These are phyloP conservation scores for Acrossocheilus wenchowensis DNA, from an alignment of 2,797 vertebrate species.

Conservation along the genomic window DNA sequence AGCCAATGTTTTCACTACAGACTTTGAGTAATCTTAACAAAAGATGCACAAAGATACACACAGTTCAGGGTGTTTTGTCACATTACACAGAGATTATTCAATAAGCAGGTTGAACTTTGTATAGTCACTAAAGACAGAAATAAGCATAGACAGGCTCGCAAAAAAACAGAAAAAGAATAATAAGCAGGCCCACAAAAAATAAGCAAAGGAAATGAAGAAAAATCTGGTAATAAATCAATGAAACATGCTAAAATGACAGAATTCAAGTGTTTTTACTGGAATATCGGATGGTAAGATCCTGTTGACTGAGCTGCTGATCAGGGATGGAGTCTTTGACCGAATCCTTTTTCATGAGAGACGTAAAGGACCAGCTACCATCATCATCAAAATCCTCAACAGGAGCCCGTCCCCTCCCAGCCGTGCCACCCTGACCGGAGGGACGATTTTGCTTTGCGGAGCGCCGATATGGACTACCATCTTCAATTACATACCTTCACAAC, in stretches of 20 bases:
- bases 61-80: background rate
- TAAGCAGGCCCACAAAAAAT: background rate
- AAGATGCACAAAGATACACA: constrained; percentile 23
- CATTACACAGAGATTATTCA: constrained; percentile 1
- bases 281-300: constrained; percentile 87
- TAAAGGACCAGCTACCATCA: constrained; percentile 77
- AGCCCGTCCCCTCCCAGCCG: constrained; percentile 63
- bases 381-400: constrained; percentile 82
- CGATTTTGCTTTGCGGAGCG: constrained; percentile 82
- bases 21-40: constrained; percentile 82
- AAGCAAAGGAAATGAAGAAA: background rate
- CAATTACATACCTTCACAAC: constrained; percentile 85
- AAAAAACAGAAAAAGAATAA: background rate
- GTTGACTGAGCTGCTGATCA: constrained; percentile 90
- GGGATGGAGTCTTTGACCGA: constrained; percentile 87
- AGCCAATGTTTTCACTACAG: constrained; percentile 90
- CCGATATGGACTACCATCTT: constrained; percentile 89
- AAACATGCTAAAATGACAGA: background rate
- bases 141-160: background rate
- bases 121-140: background rate
- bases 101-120: background rate
- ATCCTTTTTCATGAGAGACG: constrained; percentile 77
- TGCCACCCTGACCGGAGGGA: constrained; percentile 67
- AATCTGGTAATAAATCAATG: background rate
- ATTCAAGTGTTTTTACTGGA: constrained; percentile 76